These are phyloP conservation scores for Sebastes taczanowskii DNA, from an alignment of 2,797 vertebrate species.

Conservation along the genomic window DNA sequence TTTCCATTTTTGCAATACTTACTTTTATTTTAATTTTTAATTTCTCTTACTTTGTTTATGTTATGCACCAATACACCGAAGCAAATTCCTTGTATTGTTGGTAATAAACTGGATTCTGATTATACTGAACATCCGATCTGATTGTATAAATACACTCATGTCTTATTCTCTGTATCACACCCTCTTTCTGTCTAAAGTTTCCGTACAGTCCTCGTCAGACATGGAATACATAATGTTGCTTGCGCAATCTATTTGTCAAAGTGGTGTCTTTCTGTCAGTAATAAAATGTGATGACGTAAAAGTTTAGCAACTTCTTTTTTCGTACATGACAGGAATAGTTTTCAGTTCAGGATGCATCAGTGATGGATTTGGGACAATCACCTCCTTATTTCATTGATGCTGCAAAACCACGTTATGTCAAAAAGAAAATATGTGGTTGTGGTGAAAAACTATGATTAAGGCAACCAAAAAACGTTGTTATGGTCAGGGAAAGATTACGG, in stretches of 20 bases:
- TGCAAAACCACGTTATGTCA: no score
- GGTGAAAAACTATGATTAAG: no score
- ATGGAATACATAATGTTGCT: neutral
- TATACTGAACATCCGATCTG: no score
- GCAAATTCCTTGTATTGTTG: no score
- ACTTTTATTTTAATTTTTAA: rapidly evolving
- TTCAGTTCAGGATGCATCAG: neutral
- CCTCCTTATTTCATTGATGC: neutral
- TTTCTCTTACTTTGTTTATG: no score
- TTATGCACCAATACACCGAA: no score
- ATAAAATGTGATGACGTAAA: neutral
- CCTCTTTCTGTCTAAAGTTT: neutral
- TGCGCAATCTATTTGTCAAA: neutral
- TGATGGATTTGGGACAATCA: neutral
- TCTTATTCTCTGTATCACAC: neutral
- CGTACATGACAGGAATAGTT: neutral
- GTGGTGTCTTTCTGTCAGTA: neutral
- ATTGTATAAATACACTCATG: no score
- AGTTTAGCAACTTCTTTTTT: neutral
- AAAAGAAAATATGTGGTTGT: no score
- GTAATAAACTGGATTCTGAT: no score
- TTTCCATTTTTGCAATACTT: no score
- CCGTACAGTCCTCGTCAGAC: neutral
- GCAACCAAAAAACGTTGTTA: no score
- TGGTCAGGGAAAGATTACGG: no score